These are phyloP conservation scores for Melieria picta DNA, from an alignment of 2,888 invertebrate species.

Conservation along the genomic window DNA sequence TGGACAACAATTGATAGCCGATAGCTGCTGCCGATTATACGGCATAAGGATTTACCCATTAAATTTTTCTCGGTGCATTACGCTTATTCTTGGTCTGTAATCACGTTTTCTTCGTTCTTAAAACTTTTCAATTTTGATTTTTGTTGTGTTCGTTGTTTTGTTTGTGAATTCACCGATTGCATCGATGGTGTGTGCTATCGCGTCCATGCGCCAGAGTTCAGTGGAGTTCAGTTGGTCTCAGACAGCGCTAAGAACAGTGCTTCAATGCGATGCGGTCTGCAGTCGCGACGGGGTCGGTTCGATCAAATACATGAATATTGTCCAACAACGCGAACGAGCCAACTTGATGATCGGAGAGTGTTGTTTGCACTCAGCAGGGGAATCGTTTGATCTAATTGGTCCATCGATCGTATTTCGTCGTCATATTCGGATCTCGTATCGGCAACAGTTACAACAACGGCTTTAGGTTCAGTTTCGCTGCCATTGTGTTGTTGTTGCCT, in stretches of 20 bases:
- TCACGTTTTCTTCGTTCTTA: constrained; percentile 43
- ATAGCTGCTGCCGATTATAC: too few species aligned
- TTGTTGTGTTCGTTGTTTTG: constrained; percentile 42
- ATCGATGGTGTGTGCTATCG: not conserved
- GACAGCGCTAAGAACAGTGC: too few species aligned
- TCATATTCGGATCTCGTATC: constrained; percentile 1
- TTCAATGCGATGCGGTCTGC: too few species aligned
- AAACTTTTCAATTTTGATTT: constrained; percentile 48
- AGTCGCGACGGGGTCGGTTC: constrained; percentile 45
- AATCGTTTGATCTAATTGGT: constrained; percentile 61
- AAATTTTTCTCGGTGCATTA: not conserved
- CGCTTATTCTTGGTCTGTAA: constrained; percentile 45
- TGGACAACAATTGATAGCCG: too few species aligned
- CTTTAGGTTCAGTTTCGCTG: not conserved
- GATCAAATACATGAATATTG: constrained; percentile 61
- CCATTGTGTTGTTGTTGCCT: constrained; percentile 23
- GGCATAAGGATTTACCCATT: not conserved
- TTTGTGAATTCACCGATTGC: not conserved
- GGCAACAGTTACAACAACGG: not conserved
- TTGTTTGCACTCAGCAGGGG: constrained; percentile 55
- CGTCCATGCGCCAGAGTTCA: not conserved
- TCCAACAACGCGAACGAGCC: constrained; percentile 24
- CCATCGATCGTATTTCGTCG: constrained; percentile 53
- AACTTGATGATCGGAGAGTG: constrained; percentile 52
- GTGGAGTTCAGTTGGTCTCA: too few species aligned